Evolutionary conservation across 2,113 vertebrate species (phyloP).

Genomic region (Parus major): DNA sequence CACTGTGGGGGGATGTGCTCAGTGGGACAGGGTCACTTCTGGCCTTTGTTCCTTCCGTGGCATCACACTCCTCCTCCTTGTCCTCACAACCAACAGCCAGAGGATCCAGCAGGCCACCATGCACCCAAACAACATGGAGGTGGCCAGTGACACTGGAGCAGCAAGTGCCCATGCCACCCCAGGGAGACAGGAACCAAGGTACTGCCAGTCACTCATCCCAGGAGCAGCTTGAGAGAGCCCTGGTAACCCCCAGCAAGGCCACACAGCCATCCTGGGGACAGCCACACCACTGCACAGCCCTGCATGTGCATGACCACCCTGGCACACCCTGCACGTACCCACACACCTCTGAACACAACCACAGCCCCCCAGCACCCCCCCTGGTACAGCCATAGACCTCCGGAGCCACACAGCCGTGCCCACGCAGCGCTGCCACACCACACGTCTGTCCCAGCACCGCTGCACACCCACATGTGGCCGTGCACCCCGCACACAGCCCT

Average conservation of each 20-base stretch:
- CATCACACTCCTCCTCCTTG: background rate
- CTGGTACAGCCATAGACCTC: rapidly evolving
- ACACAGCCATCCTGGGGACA: background rate
- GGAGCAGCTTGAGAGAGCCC: background rate
- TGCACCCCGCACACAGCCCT: background rate
- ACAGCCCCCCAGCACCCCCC: background rate
- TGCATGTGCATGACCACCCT: background rate
- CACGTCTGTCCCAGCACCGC: background rate
- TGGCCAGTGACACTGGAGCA: rapidly evolving
- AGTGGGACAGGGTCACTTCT: background rate
- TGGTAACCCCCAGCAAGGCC: background rate
- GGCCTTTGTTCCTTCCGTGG: background rate
- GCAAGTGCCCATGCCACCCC: rapidly evolving
- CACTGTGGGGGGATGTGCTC: background rate
- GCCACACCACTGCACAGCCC: background rate
- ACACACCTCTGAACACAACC: background rate
- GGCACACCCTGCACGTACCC: background rate
- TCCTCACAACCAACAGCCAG: background rate
- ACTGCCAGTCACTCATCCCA: rapidly evolving
- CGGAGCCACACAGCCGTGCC: background rate
- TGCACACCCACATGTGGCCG: background rate
- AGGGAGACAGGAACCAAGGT: rapidly evolving
- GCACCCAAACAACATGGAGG: background rate
- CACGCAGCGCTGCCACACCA: background rate
- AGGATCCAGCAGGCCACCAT: background rate